Evolutionary conservation across 2,113 vertebrate species (phyloP).

Genomic region (Gallinago jamesoni): DNA sequence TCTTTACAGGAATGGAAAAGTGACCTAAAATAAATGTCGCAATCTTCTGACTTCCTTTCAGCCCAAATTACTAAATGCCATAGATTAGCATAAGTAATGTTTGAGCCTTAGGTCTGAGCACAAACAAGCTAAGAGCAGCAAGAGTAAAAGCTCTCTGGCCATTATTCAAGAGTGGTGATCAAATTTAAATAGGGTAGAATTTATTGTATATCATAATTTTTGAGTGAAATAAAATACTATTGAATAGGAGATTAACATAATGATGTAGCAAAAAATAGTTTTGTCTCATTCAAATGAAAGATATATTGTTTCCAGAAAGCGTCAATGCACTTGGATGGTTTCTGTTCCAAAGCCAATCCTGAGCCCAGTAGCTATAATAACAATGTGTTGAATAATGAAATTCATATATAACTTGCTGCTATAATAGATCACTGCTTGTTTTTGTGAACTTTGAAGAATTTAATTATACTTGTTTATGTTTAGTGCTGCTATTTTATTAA

Average conservation of each 20-base stretch:
- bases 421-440: neutral
- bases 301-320: neutral
- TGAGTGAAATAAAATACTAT: neutral
- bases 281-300: neutral
- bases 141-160: neutral
- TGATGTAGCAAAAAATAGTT: neutral
- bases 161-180: neutral
- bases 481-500: neutral
- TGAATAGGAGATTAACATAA: neutral
- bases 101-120: neutral
- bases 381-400: neutral
- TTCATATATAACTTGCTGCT: neutral
- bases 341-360: neutral
- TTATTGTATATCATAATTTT: neutral
- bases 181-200: neutral
- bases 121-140: neutral
- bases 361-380: neutral
- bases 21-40: neutral
- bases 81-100: rapidly evolving
- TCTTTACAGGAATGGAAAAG: neutral
- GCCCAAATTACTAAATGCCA: neutral
- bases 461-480: neutral
- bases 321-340: neutral
- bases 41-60: neutral
- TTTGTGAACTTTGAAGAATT: neutral